These are phyloP conservation scores for Andrena bucephala DNA, from an alignment of 2,888 invertebrate genomes.

Conservation along the genomic window DNA sequence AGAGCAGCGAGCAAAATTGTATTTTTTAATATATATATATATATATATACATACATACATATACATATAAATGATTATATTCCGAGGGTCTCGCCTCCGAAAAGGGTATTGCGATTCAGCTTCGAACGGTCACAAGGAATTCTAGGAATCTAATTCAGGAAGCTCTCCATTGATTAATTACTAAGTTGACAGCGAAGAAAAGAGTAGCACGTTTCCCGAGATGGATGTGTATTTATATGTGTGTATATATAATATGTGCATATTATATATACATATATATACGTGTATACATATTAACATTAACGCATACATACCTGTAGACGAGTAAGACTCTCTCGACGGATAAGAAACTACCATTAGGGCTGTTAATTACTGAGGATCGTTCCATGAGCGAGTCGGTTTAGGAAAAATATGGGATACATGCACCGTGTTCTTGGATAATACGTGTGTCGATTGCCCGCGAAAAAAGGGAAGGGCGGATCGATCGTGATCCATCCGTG, in stretches of 20 bases:
- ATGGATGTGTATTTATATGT: neutral
- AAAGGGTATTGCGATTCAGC: constrained; percentile 60
- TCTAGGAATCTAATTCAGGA: constrained; percentile 47
- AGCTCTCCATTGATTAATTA: constrained; percentile 16
- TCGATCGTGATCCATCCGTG: constrained; percentile 22
- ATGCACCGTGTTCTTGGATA: constrained; percentile 28
- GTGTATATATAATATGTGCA: neutral
- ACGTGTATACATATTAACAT: constrained; percentile 7
- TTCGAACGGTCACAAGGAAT: constrained; percentile 48
- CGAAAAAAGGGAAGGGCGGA: constrained; percentile 5
- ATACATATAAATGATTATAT: constrained; percentile 39
- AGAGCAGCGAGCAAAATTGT: constrained; percentile 70
- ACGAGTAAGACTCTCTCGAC: constrained; percentile 44
- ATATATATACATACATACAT: constrained; percentile 15
- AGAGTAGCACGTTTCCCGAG: constrained; percentile 8
- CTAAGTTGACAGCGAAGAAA: constrained; percentile 16
- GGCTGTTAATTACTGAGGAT: constrained; percentile 51
- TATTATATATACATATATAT: neutral
- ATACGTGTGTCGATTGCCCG: constrained; percentile 38
- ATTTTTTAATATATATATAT: constrained; percentile 68
- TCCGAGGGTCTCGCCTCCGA: constrained; percentile 47
- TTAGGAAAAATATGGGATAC: constrained; percentile 15
- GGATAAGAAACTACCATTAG: constrained; percentile 36
- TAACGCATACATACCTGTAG: constrained; percentile 46
- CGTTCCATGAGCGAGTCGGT: constrained; percentile 16